Percentiles rank a stretch among this genome's conserved stretches.
phyloP scores from a whole-genome alignment of 2,888 invertebrate genomes.

The Xylota segnis region DNA sequence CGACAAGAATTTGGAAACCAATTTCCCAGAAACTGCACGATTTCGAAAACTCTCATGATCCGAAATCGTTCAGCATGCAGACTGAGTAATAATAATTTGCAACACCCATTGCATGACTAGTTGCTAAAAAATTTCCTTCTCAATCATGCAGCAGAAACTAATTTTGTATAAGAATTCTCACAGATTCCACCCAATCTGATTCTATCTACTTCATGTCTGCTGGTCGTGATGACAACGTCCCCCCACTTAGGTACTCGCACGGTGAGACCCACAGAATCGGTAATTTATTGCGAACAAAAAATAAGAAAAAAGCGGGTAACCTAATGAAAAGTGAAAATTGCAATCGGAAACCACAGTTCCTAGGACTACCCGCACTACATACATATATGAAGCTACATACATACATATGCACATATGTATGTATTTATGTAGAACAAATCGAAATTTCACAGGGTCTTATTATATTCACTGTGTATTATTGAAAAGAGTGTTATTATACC shows the following conservation, averaged over 20 bases:
- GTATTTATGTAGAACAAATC: no score
- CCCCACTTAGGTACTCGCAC: slow-evolving; percentile 19
- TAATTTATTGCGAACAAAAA: slow-evolving; percentile 1
- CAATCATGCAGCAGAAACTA: slow-evolving; percentile 14
- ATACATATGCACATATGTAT: background rate
- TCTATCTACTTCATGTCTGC: slow-evolving; percentile 18
- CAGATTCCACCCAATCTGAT: slow-evolving; percentile 2
- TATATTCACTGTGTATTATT: no score
- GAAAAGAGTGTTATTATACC: no score
- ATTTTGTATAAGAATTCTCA: slow-evolving; percentile 16
- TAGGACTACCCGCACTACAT: no score
- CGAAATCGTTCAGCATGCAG: background rate
- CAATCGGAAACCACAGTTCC: background rate
- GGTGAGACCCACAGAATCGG: background rate
- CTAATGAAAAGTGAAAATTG: slow-evolving; percentile 9
- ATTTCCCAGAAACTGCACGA: slow-evolving; percentile 14
- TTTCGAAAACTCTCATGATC: slow-evolving; percentile 6
- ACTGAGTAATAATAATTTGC: slow-evolving; percentile 23
- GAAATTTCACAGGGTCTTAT: no score
- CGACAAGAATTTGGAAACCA: background rate
- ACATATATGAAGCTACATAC: no score
- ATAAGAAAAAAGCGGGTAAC: background rate
- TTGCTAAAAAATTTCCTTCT: slow-evolving; percentile 10
- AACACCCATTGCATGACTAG: slow-evolving; percentile 29
- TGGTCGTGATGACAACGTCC: slow-evolving; percentile 25